phyloP scores from a whole-genome alignment of 2,888 invertebrate genomes.

The Dryocosmus kuriphilus region DNA sequence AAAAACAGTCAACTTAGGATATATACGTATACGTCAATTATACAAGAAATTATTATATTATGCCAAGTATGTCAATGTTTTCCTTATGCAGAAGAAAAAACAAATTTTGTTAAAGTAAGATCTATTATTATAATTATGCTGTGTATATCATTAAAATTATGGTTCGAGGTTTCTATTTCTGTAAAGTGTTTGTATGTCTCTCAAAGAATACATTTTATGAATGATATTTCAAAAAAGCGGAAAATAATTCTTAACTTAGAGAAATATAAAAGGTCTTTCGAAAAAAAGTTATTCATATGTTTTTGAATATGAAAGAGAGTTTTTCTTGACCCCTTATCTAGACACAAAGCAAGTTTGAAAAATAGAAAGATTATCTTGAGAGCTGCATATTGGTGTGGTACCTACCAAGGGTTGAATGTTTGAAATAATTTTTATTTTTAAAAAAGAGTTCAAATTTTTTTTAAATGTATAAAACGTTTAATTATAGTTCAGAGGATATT shows the following conservation, averaged over 20 bases:
- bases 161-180: too few species aligned
- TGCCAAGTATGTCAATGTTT: conserved; percentile 11
- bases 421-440: background rate
- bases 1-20: background rate
- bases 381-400: background rate
- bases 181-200: too few species aligned
- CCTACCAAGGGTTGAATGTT: background rate
- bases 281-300: background rate
- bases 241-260: background rate
- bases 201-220: too few species aligned
- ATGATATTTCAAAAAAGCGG: too few species aligned
- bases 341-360: background rate
- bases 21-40: conserved; percentile 2
- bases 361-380: background rate
- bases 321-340: too few species aligned
- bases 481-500: background rate
- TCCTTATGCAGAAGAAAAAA: background rate
- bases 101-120: background rate
- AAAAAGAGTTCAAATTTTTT: background rate
- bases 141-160: too few species aligned
- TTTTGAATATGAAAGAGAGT: background rate
- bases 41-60: background rate
- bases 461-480: background rate
- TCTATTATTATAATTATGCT: background rate
- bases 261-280: background rate